Base-by-base conservation (phyloP, 2,888 invertebrate genomes). In the Sipunculus nudus region DNA sequence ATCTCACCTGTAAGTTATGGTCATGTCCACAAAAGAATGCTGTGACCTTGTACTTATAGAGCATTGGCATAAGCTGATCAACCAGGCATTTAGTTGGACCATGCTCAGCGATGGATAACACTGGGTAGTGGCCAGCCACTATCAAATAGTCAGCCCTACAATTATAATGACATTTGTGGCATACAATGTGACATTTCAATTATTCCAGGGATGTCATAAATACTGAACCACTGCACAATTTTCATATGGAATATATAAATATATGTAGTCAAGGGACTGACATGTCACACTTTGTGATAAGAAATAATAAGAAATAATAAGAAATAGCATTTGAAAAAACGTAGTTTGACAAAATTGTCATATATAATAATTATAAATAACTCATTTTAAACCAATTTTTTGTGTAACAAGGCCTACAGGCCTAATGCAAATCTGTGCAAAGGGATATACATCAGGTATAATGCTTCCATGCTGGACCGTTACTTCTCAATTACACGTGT, bases 1-100 rank as follows among this genome's bases (percentile, higher is more conserved):
- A 25, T 23, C 61, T 56, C 58, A 82, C 82, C 74, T 86, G 86
- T 25, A 86, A 65, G 54, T 83, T 84, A 70, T 86, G 86, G 62
- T 86, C 86, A 70, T 86, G 86, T 8, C 86, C 86, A 67, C 80
- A 77, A 45, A 86, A 69, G 70, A 86, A 86, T 2, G 84, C 85
- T 45, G 78, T 82, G 3, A 81, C 85, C 40, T 76, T 72, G 71
- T 85, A 84, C 62, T 84, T 81, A 59, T 82, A 72, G 31, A 86
- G 68, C 59, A 86, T 70, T 5, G 85, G 85, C 56, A 79, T 72
- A 16, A 86, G 75, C 28, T 76, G 61, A 1, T 82, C 68, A 0
- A 82, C 73, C 29, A 86, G 76, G 64, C 84, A 84, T 4, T 78
- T 45, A 6, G 86, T 86, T 2, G 85, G 85, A 2, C 86, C 86